Conservation (phyloP, 2,888 invertebrate genomes). For the Sialis fuliginosa region DNA sequence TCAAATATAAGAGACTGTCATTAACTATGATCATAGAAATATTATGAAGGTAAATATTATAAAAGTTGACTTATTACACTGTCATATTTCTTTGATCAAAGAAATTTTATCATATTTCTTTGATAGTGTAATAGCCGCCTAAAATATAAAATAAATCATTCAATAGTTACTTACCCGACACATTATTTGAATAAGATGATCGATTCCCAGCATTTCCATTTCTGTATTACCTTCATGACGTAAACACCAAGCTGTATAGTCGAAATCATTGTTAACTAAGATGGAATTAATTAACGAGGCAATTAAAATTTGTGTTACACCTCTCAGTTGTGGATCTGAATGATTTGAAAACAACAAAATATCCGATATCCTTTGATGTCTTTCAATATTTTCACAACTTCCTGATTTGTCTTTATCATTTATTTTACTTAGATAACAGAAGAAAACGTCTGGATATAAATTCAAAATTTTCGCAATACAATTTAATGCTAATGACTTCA, state of each 20-base stretch:
- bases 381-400: slow-evolving; percentile 14
- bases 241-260: slow-evolving; percentile 32
- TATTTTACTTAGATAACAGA: slow-evolving; percentile 41
- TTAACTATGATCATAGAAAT: too few species aligned
- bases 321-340: slow-evolving; percentile 66
- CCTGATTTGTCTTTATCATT: slow-evolving; percentile 15
- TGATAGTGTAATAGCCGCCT: too few species aligned
- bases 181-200: slow-evolving; percentile 32
- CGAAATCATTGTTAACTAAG: slow-evolving; percentile 34
- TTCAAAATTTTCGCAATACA: slow-evolving; percentile 61
- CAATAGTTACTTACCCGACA: slow-evolving; percentile 30
- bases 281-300: slow-evolving; percentile 47
- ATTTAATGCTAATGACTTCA: slow-evolving; percentile 70
- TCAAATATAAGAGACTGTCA: too few species aligned
- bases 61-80: too few species aligned
- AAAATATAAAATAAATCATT: slow-evolving; percentile 5
- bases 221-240: slow-evolving; percentile 24
- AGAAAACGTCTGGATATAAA: slow-evolving; percentile 54
- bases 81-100: too few species aligned
- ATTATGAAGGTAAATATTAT: too few species aligned
- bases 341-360: slow-evolving; percentile 52
- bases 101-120: too few species aligned
- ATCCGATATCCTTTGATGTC: slow-evolving; percentile 46
- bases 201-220: slow-evolving; percentile 24
- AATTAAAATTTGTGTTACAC: slow-evolving; percentile 46